Conservation (phyloP, 2,113 vertebrate species). For the Cyanoramphus novaezelandiae region DNA sequence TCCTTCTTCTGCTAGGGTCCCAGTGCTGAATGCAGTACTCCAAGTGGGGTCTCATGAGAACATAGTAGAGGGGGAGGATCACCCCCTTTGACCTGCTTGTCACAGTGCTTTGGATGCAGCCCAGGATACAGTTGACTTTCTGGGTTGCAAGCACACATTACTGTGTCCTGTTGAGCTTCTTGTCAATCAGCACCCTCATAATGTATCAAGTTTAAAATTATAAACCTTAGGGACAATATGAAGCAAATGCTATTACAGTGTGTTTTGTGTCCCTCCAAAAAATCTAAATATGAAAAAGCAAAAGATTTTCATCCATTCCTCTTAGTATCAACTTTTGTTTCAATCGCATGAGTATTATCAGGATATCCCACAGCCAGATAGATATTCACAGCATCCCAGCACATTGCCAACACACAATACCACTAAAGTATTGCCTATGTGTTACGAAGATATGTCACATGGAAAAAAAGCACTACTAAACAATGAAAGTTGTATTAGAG, state of each 20-base stretch:
- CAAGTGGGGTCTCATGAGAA: not conserved
- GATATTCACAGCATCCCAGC: not conserved
- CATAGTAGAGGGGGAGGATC: not conserved
- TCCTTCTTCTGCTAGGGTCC: not conserved
- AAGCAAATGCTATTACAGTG: not conserved
- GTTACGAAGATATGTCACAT: fast-evolving
- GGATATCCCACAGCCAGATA: not conserved
- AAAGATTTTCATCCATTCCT: not conserved
- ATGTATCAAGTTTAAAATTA: not conserved
- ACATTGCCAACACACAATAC: not conserved
- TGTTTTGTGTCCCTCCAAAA: not conserved
- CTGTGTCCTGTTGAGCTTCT: not conserved
- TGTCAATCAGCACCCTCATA: not conserved
- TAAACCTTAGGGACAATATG: not conserved
- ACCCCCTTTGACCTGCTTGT: not conserved
- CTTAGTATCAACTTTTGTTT: not conserved
- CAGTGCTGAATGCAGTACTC: not conserved
- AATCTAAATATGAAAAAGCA: not conserved
- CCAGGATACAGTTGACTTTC: not conserved
- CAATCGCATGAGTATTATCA: not conserved
- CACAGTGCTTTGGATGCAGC: not conserved
- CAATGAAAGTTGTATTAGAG: not conserved
- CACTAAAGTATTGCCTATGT: not conserved
- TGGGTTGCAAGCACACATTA: not conserved
- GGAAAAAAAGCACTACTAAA: not conserved